Base-by-base conservation (phyloP, 2,888 invertebrate species). In the Rapana venosa region DNA sequence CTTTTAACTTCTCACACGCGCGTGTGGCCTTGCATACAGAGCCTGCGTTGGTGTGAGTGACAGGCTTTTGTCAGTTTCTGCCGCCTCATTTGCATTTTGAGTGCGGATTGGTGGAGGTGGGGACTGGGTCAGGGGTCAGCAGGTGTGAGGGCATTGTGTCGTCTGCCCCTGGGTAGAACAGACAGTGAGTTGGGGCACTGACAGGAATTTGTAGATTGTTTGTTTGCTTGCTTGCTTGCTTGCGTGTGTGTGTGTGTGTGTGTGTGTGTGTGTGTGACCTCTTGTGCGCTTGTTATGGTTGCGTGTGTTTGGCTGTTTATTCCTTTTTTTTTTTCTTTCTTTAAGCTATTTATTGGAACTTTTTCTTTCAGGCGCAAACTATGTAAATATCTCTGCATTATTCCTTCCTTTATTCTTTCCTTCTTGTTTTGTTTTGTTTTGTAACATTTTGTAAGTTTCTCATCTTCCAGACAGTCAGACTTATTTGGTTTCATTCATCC, bases 81-180 rank as follows among this genome's bases (percentile, higher is more conserved):
- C 22, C 15, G n/a, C 58, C 84, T 84, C 84, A 84, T 84, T 84
- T 84, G 84, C 84, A 84, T 84, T 79, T 58, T 84, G 84, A 84
- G 5, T 30, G 84, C n/a, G 30, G 58, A 56, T 84, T 58, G 84
- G 58, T 13, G 58, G 84, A 58, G 5, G 56, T 47, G n/a, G 26
- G n/a, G 84, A 56, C 56, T 58, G 84, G 77, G 77, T 79, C 77
- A 79, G 32, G 32, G 77, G 26, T 1, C 15, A 79, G 32, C 77
- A 79, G 77, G 77, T 79, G 77, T 30, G 77, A 32, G 77, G 77
- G 32, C 47, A 47, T 47, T 47, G 47, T 47, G 32, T 79, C 32
- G 32, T 32, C 20, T 79, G 17, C 32, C 11, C 11, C 17, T 32
- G 32, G n/a, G 74, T 32, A 32, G 77, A 35, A 32, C 32, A 79